Percentiles rank a stretch among this genome's conserved stretches.
phyloP scores from a whole-genome alignment of 2,113 vertebrate species.

The Numida meleagris region DNA sequence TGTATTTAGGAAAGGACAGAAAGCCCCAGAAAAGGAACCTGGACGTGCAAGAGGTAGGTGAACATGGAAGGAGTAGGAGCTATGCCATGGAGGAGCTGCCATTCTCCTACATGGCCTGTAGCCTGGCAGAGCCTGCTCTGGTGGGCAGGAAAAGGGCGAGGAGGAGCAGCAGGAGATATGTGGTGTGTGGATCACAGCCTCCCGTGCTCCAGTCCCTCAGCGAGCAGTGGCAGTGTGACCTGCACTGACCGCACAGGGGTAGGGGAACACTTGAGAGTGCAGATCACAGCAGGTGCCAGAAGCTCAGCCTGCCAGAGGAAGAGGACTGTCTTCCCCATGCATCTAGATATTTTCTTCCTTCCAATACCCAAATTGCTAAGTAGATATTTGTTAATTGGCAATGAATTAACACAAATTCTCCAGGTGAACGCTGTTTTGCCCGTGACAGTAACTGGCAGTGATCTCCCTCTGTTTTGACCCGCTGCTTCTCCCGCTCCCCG shows the following conservation, averaged over 20 bases:
- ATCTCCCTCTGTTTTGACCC: no score
- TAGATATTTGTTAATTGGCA: neutral
- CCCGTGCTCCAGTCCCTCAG: rapidly evolving
- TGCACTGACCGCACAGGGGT: rapidly evolving
- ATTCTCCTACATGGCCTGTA: rapidly evolving
- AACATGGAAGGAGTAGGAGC: rapidly evolving
- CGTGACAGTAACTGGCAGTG: rapidly evolving
- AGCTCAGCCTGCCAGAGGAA: rapidly evolving
- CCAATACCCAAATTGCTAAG: neutral
- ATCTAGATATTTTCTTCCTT: rapidly evolving
- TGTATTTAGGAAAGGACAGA: neutral
- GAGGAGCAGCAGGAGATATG: rapidly evolving
- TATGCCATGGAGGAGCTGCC: rapidly evolving
- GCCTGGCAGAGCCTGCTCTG: rapidly evolving
- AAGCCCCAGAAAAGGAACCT: rapidly evolving
- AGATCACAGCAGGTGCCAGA: rapidly evolving
- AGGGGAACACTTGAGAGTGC: rapidly evolving
- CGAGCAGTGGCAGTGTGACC: no score
- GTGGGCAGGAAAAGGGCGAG: rapidly evolving
- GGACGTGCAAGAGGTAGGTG: no score
- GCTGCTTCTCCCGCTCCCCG: rapidly evolving
- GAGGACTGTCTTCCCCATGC: rapidly evolving
- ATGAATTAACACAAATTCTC: neutral
- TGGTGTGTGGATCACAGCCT: rapidly evolving
- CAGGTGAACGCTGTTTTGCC: neutral